phyloP scores from a whole-genome alignment of 1,140 invertebrate species.

The Drosophila leontia region DNA sequence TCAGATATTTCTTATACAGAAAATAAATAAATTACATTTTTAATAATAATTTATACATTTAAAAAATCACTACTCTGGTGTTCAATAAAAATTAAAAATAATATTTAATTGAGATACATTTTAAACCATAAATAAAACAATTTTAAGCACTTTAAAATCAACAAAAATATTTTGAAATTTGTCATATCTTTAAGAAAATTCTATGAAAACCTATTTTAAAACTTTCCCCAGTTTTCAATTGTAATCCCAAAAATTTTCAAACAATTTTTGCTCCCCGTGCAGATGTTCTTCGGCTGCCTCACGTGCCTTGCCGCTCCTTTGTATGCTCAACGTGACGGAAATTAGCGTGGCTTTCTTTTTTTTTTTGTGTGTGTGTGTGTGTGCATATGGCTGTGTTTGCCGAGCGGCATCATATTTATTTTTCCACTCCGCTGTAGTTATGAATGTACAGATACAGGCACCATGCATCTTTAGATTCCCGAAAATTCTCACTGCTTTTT shows the following conservation, averaged over 20 bases:
- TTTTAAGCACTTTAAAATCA: neutral
- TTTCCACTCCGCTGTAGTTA: slow-evolving; percentile 75
- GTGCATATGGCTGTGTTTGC: slow-evolving; percentile 40
- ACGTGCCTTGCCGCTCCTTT: slow-evolving; percentile 72
- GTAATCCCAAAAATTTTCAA: neutral
- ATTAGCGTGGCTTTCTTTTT: slow-evolving; percentile 71
- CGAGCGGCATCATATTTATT: slow-evolving; percentile 71
- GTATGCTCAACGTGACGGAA: slow-evolving; percentile 82
- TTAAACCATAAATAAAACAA: too few relatives aligned
- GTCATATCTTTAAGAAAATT: neutral
- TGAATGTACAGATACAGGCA: slow-evolving; percentile 65
- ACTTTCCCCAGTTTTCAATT: neutral
- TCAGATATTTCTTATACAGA: too few relatives aligned
- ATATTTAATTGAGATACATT: too few relatives aligned
- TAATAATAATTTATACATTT: neutral
- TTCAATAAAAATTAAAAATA: too few relatives aligned
- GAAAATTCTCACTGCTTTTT: slow-evolving; percentile 54
- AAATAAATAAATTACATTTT: too few relatives aligned
- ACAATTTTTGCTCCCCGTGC: slow-evolving; percentile 17
- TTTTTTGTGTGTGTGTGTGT: slow-evolving; percentile 17
- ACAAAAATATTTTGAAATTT: neutral
- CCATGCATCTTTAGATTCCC: slow-evolving; percentile 69
- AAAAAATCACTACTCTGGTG: neutral
- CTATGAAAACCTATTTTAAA: neutral
- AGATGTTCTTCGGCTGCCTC: slow-evolving; percentile 44